phyloP scores from a whole-genome alignment of 1,140 invertebrate species.

The Ridgeia piscesae region DNA sequence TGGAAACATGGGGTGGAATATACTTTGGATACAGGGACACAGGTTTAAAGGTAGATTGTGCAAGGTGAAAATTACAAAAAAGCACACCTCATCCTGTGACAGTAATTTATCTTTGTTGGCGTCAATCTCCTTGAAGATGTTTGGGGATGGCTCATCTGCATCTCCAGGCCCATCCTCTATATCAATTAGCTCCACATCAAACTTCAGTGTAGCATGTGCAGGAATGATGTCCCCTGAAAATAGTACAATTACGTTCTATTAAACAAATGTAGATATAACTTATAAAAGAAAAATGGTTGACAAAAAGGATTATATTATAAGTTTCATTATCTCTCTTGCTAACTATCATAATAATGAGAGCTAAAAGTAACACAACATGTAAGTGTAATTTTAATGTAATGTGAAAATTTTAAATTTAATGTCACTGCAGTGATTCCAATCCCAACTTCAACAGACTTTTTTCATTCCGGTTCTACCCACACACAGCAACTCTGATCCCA shows the following conservation, averaged over 20 bases:
- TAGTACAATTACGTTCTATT: not conserved
- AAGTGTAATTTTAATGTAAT: too few species aligned
- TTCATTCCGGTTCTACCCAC: too few species aligned
- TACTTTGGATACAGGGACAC: not conserved
- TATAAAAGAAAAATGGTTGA: not conserved
- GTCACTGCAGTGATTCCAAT: too few species aligned
- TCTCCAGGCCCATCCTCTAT: conserved; percentile 54
- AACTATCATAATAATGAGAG: too few species aligned
- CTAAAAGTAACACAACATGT: too few species aligned
- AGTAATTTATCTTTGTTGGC: conserved; percentile 83
- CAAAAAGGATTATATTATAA: too few species aligned
- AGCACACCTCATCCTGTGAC: conserved; percentile 86
- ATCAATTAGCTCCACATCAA: conserved; percentile 18
- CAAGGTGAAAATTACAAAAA: not conserved
- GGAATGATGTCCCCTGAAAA: conserved; percentile 20
- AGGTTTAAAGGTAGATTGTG: not conserved
- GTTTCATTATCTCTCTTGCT: too few species aligned
- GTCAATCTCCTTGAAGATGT: conserved; percentile 97
- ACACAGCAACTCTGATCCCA: too few species aligned
- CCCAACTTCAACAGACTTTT: too few species aligned
- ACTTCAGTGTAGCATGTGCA: conserved; percentile 10
- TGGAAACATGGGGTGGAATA: not conserved
- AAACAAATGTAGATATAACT: not conserved
- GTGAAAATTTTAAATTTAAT: too few species aligned
- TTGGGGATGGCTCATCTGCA: conserved; percentile 80